These are phyloP conservation scores for Cliona cf. orientalis DNA, from an alignment of 37 sponge, comb jelly and placozoan species.

Conservation along the genomic window DNA sequence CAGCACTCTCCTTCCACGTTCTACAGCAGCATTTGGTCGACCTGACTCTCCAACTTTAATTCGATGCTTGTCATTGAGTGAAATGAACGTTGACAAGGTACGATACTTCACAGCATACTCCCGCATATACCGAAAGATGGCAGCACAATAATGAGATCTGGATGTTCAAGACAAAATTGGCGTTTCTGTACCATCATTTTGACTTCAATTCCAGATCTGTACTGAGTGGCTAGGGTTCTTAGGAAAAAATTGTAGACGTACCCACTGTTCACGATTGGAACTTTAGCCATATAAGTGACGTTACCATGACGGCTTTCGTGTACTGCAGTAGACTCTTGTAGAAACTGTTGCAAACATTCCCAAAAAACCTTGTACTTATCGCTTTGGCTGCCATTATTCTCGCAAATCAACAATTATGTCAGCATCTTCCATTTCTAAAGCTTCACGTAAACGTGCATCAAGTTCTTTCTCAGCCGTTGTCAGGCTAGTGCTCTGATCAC, in stretches of 20 bases:
- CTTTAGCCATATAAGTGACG: slow-evolving; percentile 34
- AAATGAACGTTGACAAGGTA: too few relatives aligned
- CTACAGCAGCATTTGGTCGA: too few relatives aligned
- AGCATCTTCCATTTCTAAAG: slow-evolving; percentile 39
- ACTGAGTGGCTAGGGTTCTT: slow-evolving; percentile 26
- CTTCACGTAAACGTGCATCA: slow-evolving; percentile 24
- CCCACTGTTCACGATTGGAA: slow-evolving; percentile 34
- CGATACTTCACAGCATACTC: too few relatives aligned
- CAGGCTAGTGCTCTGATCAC: slow-evolving; percentile 17
- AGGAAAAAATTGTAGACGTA: slow-evolving; percentile 15
- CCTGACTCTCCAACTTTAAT: too few relatives aligned
- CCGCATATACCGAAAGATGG: too few relatives aligned
- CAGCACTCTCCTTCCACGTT: too few relatives aligned
- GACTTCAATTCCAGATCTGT: slow-evolving; percentile 1
- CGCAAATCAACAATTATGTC: slow-evolving; percentile 40
- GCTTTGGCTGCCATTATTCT: slow-evolving; percentile 7
- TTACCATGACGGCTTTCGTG: slow-evolving; percentile 33
- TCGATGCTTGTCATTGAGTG: too few relatives aligned
- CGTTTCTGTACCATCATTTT: too few relatives aligned
- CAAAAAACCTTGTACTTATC: neutral
- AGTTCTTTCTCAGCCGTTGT: slow-evolving; percentile 31
- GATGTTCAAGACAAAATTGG: too few relatives aligned
- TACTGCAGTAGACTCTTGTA: slow-evolving; percentile 34
- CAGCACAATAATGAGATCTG: too few relatives aligned
- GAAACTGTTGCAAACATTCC: too few relatives aligned